Percentiles rank a stretch among this genome's conserved stretches.
Evolutionary conservation across 2,888 invertebrate species (phyloP).

Genomic region (Aspidiotus destructor): DNA sequence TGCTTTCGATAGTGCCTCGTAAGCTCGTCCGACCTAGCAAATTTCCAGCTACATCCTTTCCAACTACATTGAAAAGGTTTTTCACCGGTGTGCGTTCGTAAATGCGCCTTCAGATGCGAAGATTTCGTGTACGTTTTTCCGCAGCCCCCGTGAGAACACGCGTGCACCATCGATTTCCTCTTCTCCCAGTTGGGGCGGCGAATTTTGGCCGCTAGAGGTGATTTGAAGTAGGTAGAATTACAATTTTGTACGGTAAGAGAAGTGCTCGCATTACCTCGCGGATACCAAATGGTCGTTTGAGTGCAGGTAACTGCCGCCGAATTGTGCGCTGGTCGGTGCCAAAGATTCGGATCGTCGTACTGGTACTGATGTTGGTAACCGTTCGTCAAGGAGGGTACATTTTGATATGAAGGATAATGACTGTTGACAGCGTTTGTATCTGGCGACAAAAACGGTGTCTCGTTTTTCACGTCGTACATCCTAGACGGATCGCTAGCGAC

Average conservation of each 20-base stretch:
- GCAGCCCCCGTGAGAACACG: conserved; percentile 50
- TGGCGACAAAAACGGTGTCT: background rate
- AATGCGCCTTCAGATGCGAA: conserved; percentile 53
- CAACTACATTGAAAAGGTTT: conserved; percentile 56
- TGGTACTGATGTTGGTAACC: background rate
- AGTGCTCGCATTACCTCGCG: no score
- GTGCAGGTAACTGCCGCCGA: background rate
- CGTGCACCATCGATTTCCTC: conserved; percentile 47
- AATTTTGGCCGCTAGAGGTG: conserved; percentile 3
- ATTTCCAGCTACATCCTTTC: conserved; percentile 50
- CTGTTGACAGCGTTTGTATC: background rate
- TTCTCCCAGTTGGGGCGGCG: conserved; percentile 40
- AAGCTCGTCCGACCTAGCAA: conserved; percentile 53
- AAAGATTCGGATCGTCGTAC: background rate
- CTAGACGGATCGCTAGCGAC: background rate
- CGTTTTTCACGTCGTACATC: background rate
- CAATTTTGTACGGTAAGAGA: background rate
- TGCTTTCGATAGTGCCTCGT: conserved; percentile 52
- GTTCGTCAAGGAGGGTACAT: background rate
- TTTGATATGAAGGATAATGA: background rate
- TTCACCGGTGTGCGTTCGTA: conserved; percentile 54
- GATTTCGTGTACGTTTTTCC: conserved; percentile 53
- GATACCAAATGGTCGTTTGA: background rate
- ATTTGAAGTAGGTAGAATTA: conserved; percentile 9
- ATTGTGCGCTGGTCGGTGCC: background rate